phyloP scores from a whole-genome alignment of 2,888 invertebrate species.

The Nymphalis polychloros region DNA sequence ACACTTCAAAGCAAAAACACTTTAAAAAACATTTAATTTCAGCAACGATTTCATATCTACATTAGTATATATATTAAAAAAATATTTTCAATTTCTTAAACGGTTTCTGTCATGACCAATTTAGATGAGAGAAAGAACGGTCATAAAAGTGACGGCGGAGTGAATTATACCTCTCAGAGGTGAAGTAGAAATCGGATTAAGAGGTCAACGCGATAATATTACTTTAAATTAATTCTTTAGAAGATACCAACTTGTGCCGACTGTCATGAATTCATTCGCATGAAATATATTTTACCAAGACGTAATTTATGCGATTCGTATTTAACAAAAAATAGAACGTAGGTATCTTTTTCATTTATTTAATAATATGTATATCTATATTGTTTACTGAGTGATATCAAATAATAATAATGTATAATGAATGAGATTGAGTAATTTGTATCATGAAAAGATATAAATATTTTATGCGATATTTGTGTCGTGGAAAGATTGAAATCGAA shows the following conservation, averaged over 20 bases:
- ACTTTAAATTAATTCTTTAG: slow-evolving; percentile 41
- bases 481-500: no score
- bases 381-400: no score
- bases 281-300: not conserved
- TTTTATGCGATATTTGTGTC: no score
- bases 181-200: slow-evolving; percentile 41
- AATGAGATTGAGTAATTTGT: no score
- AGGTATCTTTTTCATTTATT: no score
- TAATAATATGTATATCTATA: no score
- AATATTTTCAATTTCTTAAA: not conserved
- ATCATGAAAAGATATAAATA: no score
- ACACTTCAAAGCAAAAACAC: not conserved
- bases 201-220: slow-evolving; percentile 38
- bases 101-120: not conserved
- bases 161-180: slow-evolving; percentile 46
- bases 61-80: not conserved
- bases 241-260: not conserved
- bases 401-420: no score
- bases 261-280: not conserved
- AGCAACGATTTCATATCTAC: not conserved
- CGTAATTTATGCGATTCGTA: no score
- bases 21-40: not conserved
- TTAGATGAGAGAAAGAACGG: slow-evolving; percentile 8
- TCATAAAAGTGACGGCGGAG: slow-evolving; percentile 45
- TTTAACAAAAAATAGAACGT: no score